phyloP scores from a whole-genome alignment of 2,888 invertebrate species.

The Acronicta alni region DNA sequence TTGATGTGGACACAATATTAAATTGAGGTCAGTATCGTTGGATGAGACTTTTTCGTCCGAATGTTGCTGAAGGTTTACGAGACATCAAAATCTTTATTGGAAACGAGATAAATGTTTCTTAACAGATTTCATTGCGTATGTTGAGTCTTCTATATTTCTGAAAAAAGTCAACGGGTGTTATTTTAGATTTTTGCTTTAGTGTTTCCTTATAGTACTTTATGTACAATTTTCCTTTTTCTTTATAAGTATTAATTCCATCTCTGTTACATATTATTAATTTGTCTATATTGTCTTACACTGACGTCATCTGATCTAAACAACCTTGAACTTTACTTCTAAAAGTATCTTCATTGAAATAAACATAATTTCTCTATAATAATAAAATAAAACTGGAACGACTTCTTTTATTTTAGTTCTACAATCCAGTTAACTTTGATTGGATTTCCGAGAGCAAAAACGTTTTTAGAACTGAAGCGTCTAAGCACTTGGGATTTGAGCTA shows the following conservation, averaged over 20 bases:
- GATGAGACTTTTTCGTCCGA: conserved; percentile 20
- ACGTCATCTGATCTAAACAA: too few species aligned
- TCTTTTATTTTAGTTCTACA: conserved; percentile 1
- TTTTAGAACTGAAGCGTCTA: conserved; percentile 1
- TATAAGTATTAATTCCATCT: too few species aligned
- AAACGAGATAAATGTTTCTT: conserved; percentile 8
- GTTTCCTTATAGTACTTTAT: too few species aligned
- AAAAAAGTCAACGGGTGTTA: too few species aligned
- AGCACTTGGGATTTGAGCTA: conserved; percentile 1
- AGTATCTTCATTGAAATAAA: not conserved
- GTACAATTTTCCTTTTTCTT: too few species aligned
- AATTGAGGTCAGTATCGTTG: conserved; percentile 16
- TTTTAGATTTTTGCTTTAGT: too few species aligned
- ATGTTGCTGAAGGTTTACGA: conserved; percentile 21
- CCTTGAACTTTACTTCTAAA: too few species aligned
- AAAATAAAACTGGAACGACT: not conserved
- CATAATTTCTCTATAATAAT: not conserved
- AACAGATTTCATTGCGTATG: conserved; percentile 1
- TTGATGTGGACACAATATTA: conserved; percentile 42
- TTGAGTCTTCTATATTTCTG: conserved; percentile 5
- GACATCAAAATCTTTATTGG: conserved; percentile 5
- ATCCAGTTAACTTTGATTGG: conserved; percentile 10
- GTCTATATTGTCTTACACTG: too few species aligned
- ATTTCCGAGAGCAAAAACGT: not conserved
- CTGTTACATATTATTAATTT: too few species aligned